Evolutionary conservation across 1,140 invertebrate genomes (phyloP).

Genomic region (Micrasema minimum): DNA sequence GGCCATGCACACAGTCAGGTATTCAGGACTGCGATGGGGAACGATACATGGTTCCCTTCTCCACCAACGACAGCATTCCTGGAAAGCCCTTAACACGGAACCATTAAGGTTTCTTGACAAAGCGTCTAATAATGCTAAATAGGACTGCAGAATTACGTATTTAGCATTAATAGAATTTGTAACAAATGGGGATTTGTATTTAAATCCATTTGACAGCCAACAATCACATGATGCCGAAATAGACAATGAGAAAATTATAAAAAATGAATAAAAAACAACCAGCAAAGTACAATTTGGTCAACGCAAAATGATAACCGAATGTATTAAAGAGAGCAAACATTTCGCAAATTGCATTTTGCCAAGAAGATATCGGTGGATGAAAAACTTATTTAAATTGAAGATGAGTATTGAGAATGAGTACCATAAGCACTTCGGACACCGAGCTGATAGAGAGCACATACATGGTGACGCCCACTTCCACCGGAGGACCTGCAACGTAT

Average conservation of each 20-base stretch:
- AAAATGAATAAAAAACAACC: constrained; percentile 26
- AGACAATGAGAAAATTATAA: constrained; percentile 45
- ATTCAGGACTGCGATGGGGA: constrained; percentile 64
- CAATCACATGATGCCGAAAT: constrained; percentile 51
- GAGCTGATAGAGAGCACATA: constrained; percentile 98
- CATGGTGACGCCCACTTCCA: constrained; percentile 97
- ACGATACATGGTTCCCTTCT: constrained; percentile 52
- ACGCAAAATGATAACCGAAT: not conserved
- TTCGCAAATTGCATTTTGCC: constrained; percentile 15
- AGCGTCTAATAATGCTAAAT: constrained; percentile 39
- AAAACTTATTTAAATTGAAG: constrained; percentile 44
- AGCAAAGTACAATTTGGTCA: constrained; percentile 21
- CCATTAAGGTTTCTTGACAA: constrained; percentile 43
- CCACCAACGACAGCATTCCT: constrained; percentile 51
- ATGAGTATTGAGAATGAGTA: constrained; percentile 68
- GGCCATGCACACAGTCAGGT: constrained; percentile 66
- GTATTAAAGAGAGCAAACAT: too few relatives aligned
- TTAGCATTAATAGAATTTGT: constrained; percentile 38
- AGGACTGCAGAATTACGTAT: constrained; percentile 9
- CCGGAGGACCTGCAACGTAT: constrained; percentile 90
- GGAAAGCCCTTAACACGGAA: constrained; percentile 51
- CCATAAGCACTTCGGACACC: constrained; percentile 98
- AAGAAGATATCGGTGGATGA: constrained; percentile 32
- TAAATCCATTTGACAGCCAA: constrained; percentile 48
- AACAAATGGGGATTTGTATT: constrained; percentile 30